Percentiles rank a stretch among this genome's conserved stretches.
phyloP scores from a whole-genome alignment of 2,113 vertebrate genomes.

The Dunckerocampus dactyliophorus region DNA sequence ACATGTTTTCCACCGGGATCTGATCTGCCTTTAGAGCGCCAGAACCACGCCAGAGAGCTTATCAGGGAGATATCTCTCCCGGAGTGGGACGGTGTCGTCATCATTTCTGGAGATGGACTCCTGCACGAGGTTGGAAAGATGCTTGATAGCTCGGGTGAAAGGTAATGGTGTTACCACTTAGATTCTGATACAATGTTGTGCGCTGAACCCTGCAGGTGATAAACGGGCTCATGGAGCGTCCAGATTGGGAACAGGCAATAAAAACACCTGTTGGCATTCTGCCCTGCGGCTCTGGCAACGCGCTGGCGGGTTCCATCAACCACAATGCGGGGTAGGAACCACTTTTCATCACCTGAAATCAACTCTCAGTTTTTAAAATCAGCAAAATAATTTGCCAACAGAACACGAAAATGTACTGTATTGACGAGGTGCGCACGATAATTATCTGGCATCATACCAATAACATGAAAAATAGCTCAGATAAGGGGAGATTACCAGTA shows the following conservation, averaged over 20 bases:
- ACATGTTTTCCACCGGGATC: too few species aligned
- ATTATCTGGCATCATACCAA: too few species aligned
- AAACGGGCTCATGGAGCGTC: conserved; percentile 84
- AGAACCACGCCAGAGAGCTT: conserved; percentile 84
- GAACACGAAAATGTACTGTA: too few species aligned
- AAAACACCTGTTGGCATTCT: conserved; percentile 84
- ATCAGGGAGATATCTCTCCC: conserved; percentile 77
- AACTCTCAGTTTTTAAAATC: too few species aligned
- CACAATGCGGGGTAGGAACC: conserved; percentile 79
- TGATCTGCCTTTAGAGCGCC: conserved; percentile 72
- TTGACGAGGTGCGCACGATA: too few species aligned
- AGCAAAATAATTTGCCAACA: too few species aligned
- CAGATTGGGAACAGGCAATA: conserved; percentile 89
- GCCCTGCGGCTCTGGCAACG: conserved; percentile 89
- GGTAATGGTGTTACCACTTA: neutral
- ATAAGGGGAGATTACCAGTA: too few species aligned
- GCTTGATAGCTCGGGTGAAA: neutral
- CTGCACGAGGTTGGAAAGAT: conserved; percentile 77
- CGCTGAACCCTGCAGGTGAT: conserved; percentile 73
- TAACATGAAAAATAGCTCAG: too few species aligned
- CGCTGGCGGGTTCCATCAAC: conserved; percentile 84
- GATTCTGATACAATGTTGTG: neutral
- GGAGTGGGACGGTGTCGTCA: conserved; percentile 87
- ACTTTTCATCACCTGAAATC: neutral
- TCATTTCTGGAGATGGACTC: conserved; percentile 85